These are phyloP conservation scores for Polyodon spathula DNA, from an alignment of 2,113 vertebrate genomes.

Conservation along the genomic window DNA sequence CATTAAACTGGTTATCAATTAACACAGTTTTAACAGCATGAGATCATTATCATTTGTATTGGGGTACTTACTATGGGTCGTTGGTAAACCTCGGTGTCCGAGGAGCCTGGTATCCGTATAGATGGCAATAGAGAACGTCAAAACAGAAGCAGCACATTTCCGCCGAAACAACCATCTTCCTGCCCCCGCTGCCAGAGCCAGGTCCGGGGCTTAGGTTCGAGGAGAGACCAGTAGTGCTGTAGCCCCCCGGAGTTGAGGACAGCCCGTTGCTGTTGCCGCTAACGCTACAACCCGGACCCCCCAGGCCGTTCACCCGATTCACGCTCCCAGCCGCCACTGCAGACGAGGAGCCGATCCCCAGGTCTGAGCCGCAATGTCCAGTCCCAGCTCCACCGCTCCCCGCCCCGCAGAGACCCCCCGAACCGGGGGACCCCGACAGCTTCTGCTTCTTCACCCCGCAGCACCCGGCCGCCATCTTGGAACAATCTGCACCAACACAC, in stretches of 20 bases:
- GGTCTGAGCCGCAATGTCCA: conserved; percentile 74
- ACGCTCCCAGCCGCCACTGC: conserved; percentile 67
- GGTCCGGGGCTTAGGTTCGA: conserved; percentile 64
- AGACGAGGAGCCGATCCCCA: conserved; percentile 72
- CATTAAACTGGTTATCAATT: too few species aligned
- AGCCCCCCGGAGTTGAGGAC: conserved; percentile 59
- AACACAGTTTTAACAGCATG: conserved; percentile 33
- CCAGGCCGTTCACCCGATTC: conserved; percentile 70
- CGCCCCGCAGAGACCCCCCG: conserved; percentile 73
- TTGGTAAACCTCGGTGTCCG: conserved; percentile 96
- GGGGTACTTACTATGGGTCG: conserved; percentile 87
- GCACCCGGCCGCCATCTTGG: conserved; percentile 99
- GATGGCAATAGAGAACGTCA: conserved; percentile 97
- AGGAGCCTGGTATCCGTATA: conserved; percentile 93
- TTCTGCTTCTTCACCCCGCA: conserved; percentile 99
- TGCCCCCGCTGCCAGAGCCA: conserved; percentile 67
- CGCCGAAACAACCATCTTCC: conserved; percentile 93
- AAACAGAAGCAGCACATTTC: conserved; percentile 99
- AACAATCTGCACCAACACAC: conserved; percentile 90
- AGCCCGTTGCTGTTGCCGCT: conserved; percentile 51
- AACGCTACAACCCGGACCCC: conserved; percentile 67
- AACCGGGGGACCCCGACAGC: conserved; percentile 93
- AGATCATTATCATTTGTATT: conserved; percentile 1
- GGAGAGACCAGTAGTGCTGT: conserved; percentile 62
- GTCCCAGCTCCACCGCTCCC: conserved; percentile 70